Base-by-base conservation (phyloP, 2,888 invertebrate genomes). In the Pogonocherus hispidulus region DNA sequence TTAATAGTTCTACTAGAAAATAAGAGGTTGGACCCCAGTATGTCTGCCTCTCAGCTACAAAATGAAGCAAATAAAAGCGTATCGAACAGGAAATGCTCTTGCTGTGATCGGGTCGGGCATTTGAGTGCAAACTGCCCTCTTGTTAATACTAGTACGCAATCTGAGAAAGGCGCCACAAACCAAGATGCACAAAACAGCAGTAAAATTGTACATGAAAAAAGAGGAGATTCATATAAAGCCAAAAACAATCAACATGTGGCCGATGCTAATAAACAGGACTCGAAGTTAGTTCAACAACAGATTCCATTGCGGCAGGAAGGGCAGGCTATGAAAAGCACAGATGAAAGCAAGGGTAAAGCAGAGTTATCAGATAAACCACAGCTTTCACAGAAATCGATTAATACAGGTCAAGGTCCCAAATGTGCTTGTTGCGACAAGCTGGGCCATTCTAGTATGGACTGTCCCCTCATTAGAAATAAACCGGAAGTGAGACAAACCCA, bases 1-100 rank as follows among this genome's bases (percentile, higher is more conserved):
- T n/a, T 41, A 41, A 41, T 41, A n/a, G 41, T 41, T 5, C n/a
- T 41, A 41, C 16, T 41, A n/a, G 41, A 41, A 41, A 41, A 41
- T n/a, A n/a, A 16, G 1, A n/a, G 14, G 41, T 3, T 41, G 3
- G 14, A 41, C 27, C 4, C 27, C 8, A 27, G 8, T 27, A 27
- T 5, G 27, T 27, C 27, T 27, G 3, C n/a, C 4, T 37, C 3
- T 5, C n/a, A 14, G 14, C 11, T n/a, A n/a, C 14, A 41, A 41
- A 41, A 14, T n/a, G 41, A 41, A 14, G n/a, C 11, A 41, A 16
- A 6, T 14, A 2, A 1, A 3, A 41, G 14, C 3, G 6, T 6
- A 14, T 41, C 16, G 3, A n/a, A 14, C 14, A 4, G 14, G 16
- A 41, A 3, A 16, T 41, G 41, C 14, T 41, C 41, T 3, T 41